Base-by-base conservation (phyloP, 2,113 vertebrate genomes). In the Chaetodon trifascialis region DNA sequence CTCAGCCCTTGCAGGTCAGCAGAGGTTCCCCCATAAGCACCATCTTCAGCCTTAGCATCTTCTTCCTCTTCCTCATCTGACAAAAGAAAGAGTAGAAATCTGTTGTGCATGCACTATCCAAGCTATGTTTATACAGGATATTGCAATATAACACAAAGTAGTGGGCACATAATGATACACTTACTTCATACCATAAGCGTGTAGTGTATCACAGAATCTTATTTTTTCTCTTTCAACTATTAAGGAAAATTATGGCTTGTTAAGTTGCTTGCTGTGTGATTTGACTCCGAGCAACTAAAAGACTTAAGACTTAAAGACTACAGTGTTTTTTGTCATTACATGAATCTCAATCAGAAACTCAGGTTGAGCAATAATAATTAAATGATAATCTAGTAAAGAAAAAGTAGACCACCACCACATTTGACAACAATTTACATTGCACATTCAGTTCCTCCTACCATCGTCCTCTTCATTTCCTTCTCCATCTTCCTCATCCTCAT, bases 381-480 rank as follows among this genome's bases (percentile, higher is more conserved):
- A 11, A 44, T 49, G 10, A 52, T 30, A 30, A 46, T 62, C 4
- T 52, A 19, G 1, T 59, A 6, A 38, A 46, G 42, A 15, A 52
- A 2, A 21, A 58, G 4, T 2, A 75, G 14, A 12, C 3, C 25
- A 17, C 10, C 44, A 23, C 1, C 21, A 42, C 47, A 17, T 15
- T n/a, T 64, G 21, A 55, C 42, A 65, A 36, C 15, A 51, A 44
- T 21, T 49, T 47, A 12, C 51, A 68, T 4, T 14, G 46, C 66
- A 23, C 10, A 38, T 30, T 25, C 16, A 47, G 75, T 95, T 94
- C 87, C 93, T 94, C 77, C 91, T 94, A 87, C 95, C 96, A 59
- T 96, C 95, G 9, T 94, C 95, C 19, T 88, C 85, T 3, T 95
- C 95, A 38, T 94, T 94, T 0, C 71, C 94, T 2, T 94, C 95